These are phyloP conservation scores for Zaprionus africanus DNA, from an alignment of 1,140 invertebrate genomes.

Conservation along the genomic window DNA sequence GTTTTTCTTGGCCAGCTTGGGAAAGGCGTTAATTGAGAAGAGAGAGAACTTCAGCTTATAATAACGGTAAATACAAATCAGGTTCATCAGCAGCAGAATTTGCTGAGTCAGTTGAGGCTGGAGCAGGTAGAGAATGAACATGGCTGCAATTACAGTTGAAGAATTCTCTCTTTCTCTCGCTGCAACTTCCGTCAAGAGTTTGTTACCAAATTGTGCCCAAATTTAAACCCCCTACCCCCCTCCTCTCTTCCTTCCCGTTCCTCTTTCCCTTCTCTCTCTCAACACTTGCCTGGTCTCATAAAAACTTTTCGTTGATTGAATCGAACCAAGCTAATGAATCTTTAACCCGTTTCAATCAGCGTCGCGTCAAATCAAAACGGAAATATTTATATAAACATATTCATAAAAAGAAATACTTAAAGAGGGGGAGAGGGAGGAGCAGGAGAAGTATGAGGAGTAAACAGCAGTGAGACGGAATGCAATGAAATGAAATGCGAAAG, in stretches of 20 bases:
- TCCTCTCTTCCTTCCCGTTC: too few relatives aligned
- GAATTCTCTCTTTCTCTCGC: background rate
- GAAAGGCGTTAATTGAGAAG: conserved; percentile 30
- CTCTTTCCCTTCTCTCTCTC: background rate
- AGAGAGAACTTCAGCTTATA: conserved; percentile 4
- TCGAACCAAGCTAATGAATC: conserved; percentile 53
- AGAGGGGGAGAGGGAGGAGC: background rate
- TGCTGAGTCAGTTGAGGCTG: conserved; percentile 17
- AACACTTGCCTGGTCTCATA: conserved; percentile 14
- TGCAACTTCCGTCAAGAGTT: background rate
- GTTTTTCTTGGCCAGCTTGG: background rate
- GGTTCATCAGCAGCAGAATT: conserved; percentile 20
- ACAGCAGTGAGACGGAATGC: conserved; percentile 27
- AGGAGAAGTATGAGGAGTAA: background rate
- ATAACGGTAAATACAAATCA: conserved; percentile 26
- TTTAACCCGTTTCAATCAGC: conserved; percentile 76
- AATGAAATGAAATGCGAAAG: conserved; percentile 60
- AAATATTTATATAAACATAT: conserved; percentile 82
- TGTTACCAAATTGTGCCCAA: background rate
- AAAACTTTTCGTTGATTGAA: conserved; percentile 61
- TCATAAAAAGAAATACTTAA: conserved; percentile 40
- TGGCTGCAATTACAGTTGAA: background rate
- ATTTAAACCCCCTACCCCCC: background rate
- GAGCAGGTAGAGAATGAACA: background rate
- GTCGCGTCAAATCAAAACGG: conserved; percentile 68